Evolutionary conservation across 2,113 vertebrate genomes (phyloP).

Genomic region (Megaptera novaeangliae): DNA sequence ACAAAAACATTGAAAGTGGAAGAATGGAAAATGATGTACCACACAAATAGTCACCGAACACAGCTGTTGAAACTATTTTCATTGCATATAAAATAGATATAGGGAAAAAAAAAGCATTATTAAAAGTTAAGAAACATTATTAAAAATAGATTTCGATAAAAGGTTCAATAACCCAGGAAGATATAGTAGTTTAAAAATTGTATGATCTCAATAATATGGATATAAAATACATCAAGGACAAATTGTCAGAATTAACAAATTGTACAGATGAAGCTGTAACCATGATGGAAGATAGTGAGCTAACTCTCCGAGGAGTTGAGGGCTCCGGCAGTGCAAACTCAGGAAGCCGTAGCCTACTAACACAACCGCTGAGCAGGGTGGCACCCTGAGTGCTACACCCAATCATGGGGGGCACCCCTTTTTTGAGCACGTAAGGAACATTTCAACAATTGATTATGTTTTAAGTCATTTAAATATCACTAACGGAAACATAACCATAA

Average conservation of each 20-base stretch:
- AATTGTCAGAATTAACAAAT: neutral
- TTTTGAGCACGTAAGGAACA: neutral
- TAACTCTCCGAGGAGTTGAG: neutral
- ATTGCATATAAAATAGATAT: neutral
- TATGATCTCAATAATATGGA: neutral
- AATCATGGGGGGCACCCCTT: rapidly evolving
- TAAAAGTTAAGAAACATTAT: neutral
- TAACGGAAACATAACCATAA: neutral
- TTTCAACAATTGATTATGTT: neutral
- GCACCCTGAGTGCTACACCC: neutral
- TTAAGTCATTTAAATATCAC: neutral
- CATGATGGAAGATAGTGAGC: neutral
- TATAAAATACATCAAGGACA: neutral
- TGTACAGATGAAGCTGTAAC: neutral
- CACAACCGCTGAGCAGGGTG: neutral
- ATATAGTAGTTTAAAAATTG: neutral
- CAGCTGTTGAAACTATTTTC: neutral
- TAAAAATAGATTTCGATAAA: neutral
- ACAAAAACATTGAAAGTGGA: neutral
- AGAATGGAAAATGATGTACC: neutral
- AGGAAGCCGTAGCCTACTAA: rapidly evolving
- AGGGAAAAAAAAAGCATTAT: neutral
- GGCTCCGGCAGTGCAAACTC: neutral
- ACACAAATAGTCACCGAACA: neutral
- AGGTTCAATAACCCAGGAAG: neutral